Evolutionary conservation across 92 coral and sea anemone genomes (phyloP).

Genomic region (Heteractis magnifica): DNA sequence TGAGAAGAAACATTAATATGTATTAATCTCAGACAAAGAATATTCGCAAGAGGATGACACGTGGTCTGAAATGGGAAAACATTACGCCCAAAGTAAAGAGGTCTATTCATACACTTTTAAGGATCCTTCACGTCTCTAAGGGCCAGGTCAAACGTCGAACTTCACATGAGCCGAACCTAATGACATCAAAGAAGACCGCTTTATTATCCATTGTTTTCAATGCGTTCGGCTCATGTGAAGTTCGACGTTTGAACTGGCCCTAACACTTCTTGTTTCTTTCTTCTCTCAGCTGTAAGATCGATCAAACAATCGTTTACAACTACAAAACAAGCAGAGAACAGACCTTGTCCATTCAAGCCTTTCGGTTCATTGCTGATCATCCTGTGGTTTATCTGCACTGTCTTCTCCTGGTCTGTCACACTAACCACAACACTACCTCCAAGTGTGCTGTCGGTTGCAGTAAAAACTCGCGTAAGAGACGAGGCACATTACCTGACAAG

Average conservation of each 20-base stretch:
- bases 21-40: background rate
- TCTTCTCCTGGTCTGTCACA: constrained; percentile 44
- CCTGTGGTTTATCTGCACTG: constrained; percentile 42
- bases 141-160: too few species aligned
- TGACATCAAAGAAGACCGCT: too few species aligned
- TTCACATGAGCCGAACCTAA: too few species aligned
- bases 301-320: constrained; percentile 39
- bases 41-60: too few species aligned
- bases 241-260: too few species aligned
- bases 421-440: constrained; percentile 13
- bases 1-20: background rate
- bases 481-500: constrained; percentile 12
- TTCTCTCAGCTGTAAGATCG: constrained; percentile 23
- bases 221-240: too few species aligned
- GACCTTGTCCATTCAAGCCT: constrained; percentile 37
- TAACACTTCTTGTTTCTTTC: too few species aligned
- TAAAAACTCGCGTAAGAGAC: background rate
- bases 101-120: too few species aligned
- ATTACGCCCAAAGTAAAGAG: too few species aligned
- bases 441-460: constrained; percentile 45
- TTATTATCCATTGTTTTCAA: too few species aligned
- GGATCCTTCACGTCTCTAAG: too few species aligned
- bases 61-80: too few species aligned
- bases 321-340: constrained; percentile 34
- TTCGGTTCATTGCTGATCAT: constrained; percentile 43